Evolutionary conservation across 2,888 invertebrate genomes (phyloP).

Genomic region (Urechis unicinctus): DNA sequence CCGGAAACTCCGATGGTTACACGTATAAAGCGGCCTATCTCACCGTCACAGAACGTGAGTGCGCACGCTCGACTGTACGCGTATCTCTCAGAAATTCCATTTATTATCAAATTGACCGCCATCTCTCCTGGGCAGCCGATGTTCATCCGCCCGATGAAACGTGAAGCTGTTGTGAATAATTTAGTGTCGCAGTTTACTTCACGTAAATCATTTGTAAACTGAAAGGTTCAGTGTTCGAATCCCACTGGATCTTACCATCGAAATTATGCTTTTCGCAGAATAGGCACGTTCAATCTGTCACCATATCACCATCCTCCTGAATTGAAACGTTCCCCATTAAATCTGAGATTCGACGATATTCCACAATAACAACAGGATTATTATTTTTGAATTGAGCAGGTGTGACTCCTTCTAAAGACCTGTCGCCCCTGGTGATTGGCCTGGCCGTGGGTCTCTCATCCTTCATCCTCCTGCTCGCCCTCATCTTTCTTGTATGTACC

Average conservation of each 20-base stretch:
- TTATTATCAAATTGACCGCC: not conserved
- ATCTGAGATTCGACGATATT: too few relatives aligned
- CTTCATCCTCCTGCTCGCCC: not conserved
- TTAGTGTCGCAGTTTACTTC: too few relatives aligned
- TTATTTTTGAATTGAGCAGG: too few relatives aligned
- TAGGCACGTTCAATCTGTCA: too few relatives aligned
- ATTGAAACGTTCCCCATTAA: too few relatives aligned
- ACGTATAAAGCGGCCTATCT: constrained; percentile 5
- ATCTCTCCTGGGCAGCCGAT: not conserved
- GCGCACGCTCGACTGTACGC: not conserved
- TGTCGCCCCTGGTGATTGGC: not conserved
- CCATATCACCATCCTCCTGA: too few relatives aligned
- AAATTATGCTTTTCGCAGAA: too few relatives aligned
- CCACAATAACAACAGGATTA: too few relatives aligned
- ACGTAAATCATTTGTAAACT: too few relatives aligned
- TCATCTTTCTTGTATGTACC: not conserved
- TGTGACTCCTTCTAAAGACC: too few relatives aligned
- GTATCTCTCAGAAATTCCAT: constrained; percentile 5
- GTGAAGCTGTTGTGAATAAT: not conserved
- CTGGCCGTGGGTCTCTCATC: not conserved
- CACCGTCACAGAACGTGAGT: not conserved
- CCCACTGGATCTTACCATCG: too few relatives aligned
- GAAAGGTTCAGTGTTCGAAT: too few relatives aligned
- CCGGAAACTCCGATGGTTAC: not conserved
- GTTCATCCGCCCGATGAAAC: not conserved